A percentile compares a stretch with the other conserved stretches of the same genome.
phyloP scores from a whole-genome alignment of 1,140 invertebrate species.

The Octopus bimaculoides region DNA sequence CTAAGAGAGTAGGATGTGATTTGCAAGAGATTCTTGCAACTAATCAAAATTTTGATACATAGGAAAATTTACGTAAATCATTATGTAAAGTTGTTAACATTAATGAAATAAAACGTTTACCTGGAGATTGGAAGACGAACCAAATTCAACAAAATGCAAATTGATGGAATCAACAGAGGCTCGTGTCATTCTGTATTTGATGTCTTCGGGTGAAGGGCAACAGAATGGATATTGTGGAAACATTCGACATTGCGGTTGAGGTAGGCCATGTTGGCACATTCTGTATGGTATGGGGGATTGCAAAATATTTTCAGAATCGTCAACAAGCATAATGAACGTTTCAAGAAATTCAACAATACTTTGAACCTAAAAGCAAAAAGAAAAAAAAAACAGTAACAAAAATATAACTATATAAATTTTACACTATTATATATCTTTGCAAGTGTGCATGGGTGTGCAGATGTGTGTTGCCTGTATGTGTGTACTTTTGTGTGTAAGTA shows the following conservation, averaged over 20 bases:
- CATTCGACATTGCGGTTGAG: constrained; percentile 72
- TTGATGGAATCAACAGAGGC: constrained; percentile 88
- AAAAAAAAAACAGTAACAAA: neutral
- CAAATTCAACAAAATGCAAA: constrained; percentile 84
- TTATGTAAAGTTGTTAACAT: too few relatives aligned
- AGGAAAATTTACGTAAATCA: too few relatives aligned
- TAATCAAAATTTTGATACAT: too few relatives aligned
- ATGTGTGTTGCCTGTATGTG: too few relatives aligned
- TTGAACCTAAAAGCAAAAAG: constrained; percentile 64
- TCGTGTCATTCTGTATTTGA: constrained; percentile 93
- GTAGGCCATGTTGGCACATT: constrained; percentile 82
- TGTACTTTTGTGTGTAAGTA: too few relatives aligned
- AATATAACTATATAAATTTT: too few relatives aligned
- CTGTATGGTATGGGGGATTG: constrained; percentile 73
- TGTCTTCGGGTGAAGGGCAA: constrained; percentile 83
- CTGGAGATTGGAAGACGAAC: constrained; percentile 83
- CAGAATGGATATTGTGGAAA: constrained; percentile 45
- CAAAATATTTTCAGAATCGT: constrained; percentile 86
- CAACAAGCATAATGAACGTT: constrained; percentile 80
- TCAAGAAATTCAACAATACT: constrained; percentile 84
- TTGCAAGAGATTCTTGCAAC: too few relatives aligned
- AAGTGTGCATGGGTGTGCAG: too few relatives aligned
- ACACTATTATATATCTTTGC: too few relatives aligned
- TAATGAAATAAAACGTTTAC: constrained; percentile 48
- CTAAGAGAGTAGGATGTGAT: too few relatives aligned